Conservation (phyloP, 2,888 invertebrate genomes). For the Matsumyia berberina region DNA sequence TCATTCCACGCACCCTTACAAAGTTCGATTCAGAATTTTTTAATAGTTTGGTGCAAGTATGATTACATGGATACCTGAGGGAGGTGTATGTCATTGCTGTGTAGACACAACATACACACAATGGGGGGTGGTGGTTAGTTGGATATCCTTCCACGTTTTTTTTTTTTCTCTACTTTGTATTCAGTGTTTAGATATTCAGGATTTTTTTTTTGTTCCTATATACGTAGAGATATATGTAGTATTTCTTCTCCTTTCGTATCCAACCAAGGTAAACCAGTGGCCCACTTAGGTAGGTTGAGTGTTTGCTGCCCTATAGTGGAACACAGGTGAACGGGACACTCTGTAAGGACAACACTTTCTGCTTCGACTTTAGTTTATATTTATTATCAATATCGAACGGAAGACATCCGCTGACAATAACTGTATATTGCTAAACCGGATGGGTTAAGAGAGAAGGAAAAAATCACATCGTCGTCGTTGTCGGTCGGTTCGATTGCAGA, state of each 20-base stretch:
- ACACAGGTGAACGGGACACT: slow-evolving; percentile 73
- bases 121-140: slow-evolving; percentile 60
- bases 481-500: not conserved
- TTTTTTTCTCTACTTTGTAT: slow-evolving; percentile 47
- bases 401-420: slow-evolving; percentile 74
- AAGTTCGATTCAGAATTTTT: slow-evolving; percentile 74
- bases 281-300: slow-evolving; percentile 76
- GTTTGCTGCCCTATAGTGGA: slow-evolving; percentile 69
- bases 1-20: slow-evolving; percentile 1
- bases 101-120: slow-evolving; percentile 69
- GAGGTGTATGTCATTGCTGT: slow-evolving; percentile 69
- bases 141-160: slow-evolving; percentile 58
- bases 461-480: slow-evolving; percentile 4
- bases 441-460: slow-evolving; percentile 4
- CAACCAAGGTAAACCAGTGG: slow-evolving; percentile 68
- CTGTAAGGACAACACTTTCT: slow-evolving; percentile 73
- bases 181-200: slow-evolving; percentile 74
- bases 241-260: slow-evolving; percentile 59
- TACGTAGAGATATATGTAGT: not conserved
- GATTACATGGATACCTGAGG: slow-evolving; percentile 74
- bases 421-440: slow-evolving; percentile 6
- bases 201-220: slow-evolving; percentile 37
- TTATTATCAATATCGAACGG: slow-evolving; percentile 84
- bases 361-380: slow-evolving; percentile 82
- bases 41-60: slow-evolving; percentile 75